phyloP scores from a whole-genome alignment of 2,888 invertebrate genomes.

The Neoscelio sp. region DNA sequence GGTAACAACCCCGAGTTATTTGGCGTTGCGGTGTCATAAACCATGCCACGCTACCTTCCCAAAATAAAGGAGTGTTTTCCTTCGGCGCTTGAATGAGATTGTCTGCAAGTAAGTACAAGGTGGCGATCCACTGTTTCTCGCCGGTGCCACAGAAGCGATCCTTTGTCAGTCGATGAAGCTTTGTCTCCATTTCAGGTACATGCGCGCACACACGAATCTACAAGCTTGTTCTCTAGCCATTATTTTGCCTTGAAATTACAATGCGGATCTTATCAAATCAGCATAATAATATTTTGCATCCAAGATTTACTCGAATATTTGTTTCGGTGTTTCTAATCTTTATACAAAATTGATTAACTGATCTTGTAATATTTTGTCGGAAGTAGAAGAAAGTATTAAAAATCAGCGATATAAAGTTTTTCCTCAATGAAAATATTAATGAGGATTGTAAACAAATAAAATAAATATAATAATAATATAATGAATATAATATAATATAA shows the following conservation, averaged over 20 bases:
- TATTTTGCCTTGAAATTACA: slow-evolving; percentile 7
- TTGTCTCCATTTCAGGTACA: slow-evolving; percentile 25
- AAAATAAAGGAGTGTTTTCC: slow-evolving; percentile 35
- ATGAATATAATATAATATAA: too few species aligned
- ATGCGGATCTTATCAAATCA: too few species aligned
- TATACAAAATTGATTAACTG: too few species aligned
- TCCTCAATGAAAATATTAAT: too few species aligned
- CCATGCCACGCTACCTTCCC: slow-evolving; percentile 13
- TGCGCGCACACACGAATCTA: slow-evolving; percentile 17
- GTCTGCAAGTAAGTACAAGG: slow-evolving; percentile 19
- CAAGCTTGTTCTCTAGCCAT: background rate
- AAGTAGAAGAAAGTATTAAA: too few species aligned
- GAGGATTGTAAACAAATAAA: too few species aligned
- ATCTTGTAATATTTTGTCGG: too few species aligned
- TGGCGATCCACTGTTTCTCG: slow-evolving; percentile 13
- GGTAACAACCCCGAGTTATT: slow-evolving; percentile 10
- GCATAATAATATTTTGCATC: too few species aligned
- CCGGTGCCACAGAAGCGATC: slow-evolving; percentile 4
- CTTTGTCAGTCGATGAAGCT: slow-evolving; percentile 30
- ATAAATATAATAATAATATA: too few species aligned
- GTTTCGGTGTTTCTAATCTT: too few species aligned
- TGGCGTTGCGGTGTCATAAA: slow-evolving; percentile 33
- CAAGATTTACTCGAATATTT: too few species aligned
- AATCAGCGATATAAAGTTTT: too few species aligned
- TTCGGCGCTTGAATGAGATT: slow-evolving; percentile 18